A percentile compares a stretch with the other conserved stretches of the same genome.
phyloP scores from a whole-genome alignment of 1,140 invertebrate species.

The Diabrotica virgifera region DNA sequence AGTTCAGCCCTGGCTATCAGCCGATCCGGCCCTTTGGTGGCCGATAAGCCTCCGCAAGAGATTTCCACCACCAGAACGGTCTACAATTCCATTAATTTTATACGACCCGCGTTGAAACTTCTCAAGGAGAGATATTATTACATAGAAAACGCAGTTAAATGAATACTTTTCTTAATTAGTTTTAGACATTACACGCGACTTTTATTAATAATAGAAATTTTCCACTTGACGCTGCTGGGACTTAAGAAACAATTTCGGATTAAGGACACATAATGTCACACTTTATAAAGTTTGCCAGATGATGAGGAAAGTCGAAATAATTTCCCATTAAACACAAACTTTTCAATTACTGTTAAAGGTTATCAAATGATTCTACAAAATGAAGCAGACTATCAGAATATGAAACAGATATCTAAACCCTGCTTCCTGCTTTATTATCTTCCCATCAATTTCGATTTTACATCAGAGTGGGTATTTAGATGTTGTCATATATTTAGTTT shows the following conservation, averaged over 20 bases:
- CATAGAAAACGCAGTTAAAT: slow-evolving; percentile 38
- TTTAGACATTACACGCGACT: slow-evolving; percentile 37
- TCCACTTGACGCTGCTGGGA: slow-evolving; percentile 8
- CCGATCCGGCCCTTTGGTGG: slow-evolving; percentile 35
- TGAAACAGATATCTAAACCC: too few species aligned
- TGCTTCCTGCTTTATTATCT: too few species aligned
- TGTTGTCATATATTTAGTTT: too few species aligned
- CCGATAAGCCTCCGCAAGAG: slow-evolving; percentile 37
- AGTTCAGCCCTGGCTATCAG: slow-evolving; percentile 26
- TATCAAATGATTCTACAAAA: too few species aligned
- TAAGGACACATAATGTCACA: too few species aligned
- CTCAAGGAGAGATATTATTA: slow-evolving; percentile 31
- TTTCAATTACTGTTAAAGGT: too few species aligned
- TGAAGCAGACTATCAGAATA: too few species aligned
- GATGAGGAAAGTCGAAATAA: too few species aligned
- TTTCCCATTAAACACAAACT: too few species aligned
- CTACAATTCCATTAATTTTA: slow-evolving; percentile 43
- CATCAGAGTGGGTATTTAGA: too few species aligned
- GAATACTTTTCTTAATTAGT: slow-evolving; percentile 43
- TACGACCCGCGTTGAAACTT: slow-evolving; percentile 31
- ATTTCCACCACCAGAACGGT: slow-evolving; percentile 37
- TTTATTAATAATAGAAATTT: slow-evolving; percentile 39
- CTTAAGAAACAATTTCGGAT: neutral
- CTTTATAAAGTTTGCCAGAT: too few species aligned
- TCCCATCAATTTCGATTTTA: too few species aligned